These are phyloP conservation scores for Bubo bubo DNA, from an alignment of 2,113 vertebrate species.

Conservation along the genomic window DNA sequence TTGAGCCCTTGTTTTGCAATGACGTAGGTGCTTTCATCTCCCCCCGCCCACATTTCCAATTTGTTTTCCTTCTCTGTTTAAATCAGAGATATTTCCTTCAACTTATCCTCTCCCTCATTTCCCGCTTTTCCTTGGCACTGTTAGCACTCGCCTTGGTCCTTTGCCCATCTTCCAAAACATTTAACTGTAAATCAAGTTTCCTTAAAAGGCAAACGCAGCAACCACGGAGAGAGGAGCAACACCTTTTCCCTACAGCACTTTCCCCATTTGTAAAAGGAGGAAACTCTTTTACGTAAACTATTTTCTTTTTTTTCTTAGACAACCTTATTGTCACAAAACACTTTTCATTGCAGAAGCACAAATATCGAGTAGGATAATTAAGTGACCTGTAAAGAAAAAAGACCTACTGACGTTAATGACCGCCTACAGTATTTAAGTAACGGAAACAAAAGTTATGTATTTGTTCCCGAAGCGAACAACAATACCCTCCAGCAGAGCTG, in stretches of 20 bases:
- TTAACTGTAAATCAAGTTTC: slow-evolving; percentile 4
- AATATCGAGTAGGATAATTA: background rate
- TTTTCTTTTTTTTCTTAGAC: background rate
- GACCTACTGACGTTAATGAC: background rate
- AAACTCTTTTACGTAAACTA: background rate
- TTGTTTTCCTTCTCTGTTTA: slow-evolving; percentile 5
- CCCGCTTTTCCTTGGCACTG: slow-evolving; percentile 14
- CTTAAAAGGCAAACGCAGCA: slow-evolving; percentile 19
- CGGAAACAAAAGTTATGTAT: background rate
- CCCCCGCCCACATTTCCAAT: background rate
- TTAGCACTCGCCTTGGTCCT: background rate
- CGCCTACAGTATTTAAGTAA: background rate
- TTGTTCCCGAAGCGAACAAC: background rate
- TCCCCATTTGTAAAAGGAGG: background rate
- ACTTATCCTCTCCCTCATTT: slow-evolving; percentile 13
- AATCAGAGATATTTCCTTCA: slow-evolving; percentile 4
- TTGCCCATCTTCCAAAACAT: slow-evolving; percentile 27
- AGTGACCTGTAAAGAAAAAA: background rate
- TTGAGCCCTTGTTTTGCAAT: background rate
- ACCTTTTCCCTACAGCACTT: background rate
- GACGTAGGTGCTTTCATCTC: background rate
- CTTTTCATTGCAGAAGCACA: background rate
- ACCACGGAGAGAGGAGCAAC: background rate
- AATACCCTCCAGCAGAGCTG: background rate
- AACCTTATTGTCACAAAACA: background rate